Evolutionary conservation across 1,140 invertebrate genomes (phyloP), one percentile per base, ranked within the genome.

Genomic region (Drosophila mauritiana): DNA sequence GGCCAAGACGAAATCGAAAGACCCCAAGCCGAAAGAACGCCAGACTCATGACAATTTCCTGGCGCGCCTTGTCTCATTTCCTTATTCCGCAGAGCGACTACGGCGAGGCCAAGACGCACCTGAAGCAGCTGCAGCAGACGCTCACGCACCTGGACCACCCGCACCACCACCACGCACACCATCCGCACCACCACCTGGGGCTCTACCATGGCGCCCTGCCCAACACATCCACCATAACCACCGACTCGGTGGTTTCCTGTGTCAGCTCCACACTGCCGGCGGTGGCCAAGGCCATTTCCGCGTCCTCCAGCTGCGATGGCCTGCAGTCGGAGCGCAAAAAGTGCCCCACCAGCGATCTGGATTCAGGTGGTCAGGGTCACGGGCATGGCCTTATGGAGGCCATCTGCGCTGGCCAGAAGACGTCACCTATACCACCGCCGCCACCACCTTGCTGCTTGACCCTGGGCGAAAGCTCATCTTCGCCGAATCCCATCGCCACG

Each of bases 161-260:
- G 53, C 64, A 42, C 31, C 72, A 62, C 22, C 52, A 55, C 27
- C 58, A 73, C 52, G 70, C 43, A 48, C 64, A 42, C 22, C 72
- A 63, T 22, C 53, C 49, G 22, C 58, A 76, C 58, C 63, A 61
- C 49, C 81, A 78, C 46, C 46, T 86, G 62, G 88, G 77, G 7
- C 73, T 90, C 37, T 90, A 89, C 67, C 85, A 90, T 62, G 69
- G 61, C 48, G 80, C 77, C 8, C n/a, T 51, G 31, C 61, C 77
- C 7, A 89, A 74, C 63, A 89, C 77, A 37, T 89, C 84, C 27
- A 89, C 84, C 15, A 75, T 89, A 75, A 89, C 84, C 80, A 89
- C 84, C 54, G 84, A 89, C 73, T 89, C 84, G 65, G 85, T 89
- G 80, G 84, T 89, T 84, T 89, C 84, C 85, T 89, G 84, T 72